Evolutionary conservation across 2,797 vertebrate species (phyloP), one percentile per base, ranked within the genome.

Genomic region (Diplodus sargus): DNA sequence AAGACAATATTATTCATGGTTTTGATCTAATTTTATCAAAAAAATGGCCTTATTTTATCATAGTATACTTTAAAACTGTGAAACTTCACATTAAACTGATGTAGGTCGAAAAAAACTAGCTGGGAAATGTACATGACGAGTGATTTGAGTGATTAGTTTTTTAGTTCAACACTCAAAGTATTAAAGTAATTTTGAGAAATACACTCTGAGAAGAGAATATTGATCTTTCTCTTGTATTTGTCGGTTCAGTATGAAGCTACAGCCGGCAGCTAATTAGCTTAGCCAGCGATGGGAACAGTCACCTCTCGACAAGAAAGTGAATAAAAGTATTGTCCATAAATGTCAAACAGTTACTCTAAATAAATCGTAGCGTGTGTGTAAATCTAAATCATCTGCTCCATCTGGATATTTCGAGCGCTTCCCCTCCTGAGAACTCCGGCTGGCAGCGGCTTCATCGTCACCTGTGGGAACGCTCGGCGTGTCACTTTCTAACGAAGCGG

Each of bases 401-500:
- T 22, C 14, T 49, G 1, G 14, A 59, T 58, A 39, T 17, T 57
- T 48, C 64, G 14, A 18, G 17, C 8, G n/a, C 61, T 14, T 34
- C 7, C 34, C 1, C 34, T 34, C 34, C 34, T 34, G 34, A 34
- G 34, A 34, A 34, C 9, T 9, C 7, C 34, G 9, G 34, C 34
- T 8, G 34, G 34, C 8, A 34, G 3, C 30, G 5, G 5, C 30
- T 34, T 34, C 30, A 34, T 34, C 34, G 34, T 34, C 34, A 65
- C 63, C 70, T 20, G 12, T 4, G 3, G 22, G 22, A 15, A 16
- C 22, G 58, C 43, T 48, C 4, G 45, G 17, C 7, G 4, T 42
- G 63, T 69, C 66, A 30, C 18, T 79, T 76, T 43, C 71, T 51
- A 23, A 70, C 15, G 78, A 65, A 74, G 65, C 5, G 51, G 17